Evolutionary conservation across 64 coral and sea anemone species (phyloP), one percentile per base, ranked within the genome.

Genomic region (Stichodactyla helianthus): DNA sequence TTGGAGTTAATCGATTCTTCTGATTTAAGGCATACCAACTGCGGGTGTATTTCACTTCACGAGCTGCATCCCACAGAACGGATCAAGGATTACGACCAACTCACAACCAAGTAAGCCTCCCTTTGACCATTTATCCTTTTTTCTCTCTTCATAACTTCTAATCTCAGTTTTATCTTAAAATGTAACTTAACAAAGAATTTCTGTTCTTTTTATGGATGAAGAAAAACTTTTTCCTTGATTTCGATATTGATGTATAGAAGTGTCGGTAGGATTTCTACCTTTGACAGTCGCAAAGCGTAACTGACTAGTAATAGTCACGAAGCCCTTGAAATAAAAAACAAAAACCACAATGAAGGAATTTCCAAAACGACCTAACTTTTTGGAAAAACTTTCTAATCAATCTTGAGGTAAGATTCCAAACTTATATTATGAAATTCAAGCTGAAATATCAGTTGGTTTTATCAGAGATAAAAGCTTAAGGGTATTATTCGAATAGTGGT

Each of bases 351-450:
- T 35, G 54, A 63, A 83, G 62, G 82, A 91, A 95, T 63, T 80
- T 89, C 87, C 60, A 55, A 59, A 76, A 78, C 80, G 51, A 81
- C 88, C 51, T 59, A 91, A 81, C 86, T 88, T 71, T 90, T 95
- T 62, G 87, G 64, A 82, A 88, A 96, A 92, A 87, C 84, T 89
- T 79, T 74, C 82, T 89, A 85, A 88, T 95, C 89, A 86, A 77
- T 86, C 59, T 74, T 74, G 68, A 87, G 90, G 79, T 88, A 89
- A 83, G 85, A 93, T 88, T 93, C 82, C 86, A 79, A 58, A 90
- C 85, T 92, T 87, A 78, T 97, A 87, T 93, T 97, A 89, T 97
- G 94, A 97, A 97, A 97, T 86, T 88, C 89, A 90, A 97, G 77
- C 94, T 77, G 83, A 85, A 97, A 97, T 97, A 97, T 97, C 91